Conservation (phyloP, 2,888 invertebrate species). For the Liodrosophila aerea region DNA sequence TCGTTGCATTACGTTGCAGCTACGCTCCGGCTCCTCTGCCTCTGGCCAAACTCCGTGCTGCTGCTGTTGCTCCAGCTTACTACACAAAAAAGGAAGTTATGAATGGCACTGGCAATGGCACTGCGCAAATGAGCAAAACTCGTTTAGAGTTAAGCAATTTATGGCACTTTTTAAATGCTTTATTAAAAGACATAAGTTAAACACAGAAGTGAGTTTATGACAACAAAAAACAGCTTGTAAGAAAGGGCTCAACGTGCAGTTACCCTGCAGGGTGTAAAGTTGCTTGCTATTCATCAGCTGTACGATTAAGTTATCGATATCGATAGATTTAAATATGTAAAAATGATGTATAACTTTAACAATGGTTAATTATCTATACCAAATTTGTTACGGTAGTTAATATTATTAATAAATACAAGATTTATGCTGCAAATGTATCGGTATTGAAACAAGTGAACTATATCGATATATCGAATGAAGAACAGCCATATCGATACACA, state of each 20-base stretch:
- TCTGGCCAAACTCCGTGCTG: constrained; percentile 2
- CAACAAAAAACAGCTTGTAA: background rate
- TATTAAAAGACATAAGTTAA: constrained; percentile 69
- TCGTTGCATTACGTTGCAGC: no score
- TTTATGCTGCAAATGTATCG: no score
- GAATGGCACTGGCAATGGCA: constrained; percentile 29
- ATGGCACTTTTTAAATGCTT: constrained; percentile 70
- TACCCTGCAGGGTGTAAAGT: constrained; percentile 14
- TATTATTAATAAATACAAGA: no score
- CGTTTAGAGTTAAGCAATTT: constrained; percentile 67
- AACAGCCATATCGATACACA: no score
- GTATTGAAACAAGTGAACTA: no score
- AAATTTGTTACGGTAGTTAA: no score
- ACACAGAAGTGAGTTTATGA: constrained; percentile 45
- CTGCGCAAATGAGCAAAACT: constrained; percentile 55
- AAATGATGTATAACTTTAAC: no score
- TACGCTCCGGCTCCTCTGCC: background rate
- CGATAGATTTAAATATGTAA: no score
- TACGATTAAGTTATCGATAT: no score
- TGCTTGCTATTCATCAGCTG: background rate
- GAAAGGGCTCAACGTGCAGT: background rate
- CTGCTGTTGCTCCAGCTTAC: no score
- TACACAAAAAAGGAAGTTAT: constrained; percentile 31
- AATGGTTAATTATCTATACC: no score
- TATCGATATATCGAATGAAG: no score